These are phyloP conservation scores for Gallirallus australis DNA, from an alignment of 2,797 vertebrate species.

Conservation along the genomic window DNA sequence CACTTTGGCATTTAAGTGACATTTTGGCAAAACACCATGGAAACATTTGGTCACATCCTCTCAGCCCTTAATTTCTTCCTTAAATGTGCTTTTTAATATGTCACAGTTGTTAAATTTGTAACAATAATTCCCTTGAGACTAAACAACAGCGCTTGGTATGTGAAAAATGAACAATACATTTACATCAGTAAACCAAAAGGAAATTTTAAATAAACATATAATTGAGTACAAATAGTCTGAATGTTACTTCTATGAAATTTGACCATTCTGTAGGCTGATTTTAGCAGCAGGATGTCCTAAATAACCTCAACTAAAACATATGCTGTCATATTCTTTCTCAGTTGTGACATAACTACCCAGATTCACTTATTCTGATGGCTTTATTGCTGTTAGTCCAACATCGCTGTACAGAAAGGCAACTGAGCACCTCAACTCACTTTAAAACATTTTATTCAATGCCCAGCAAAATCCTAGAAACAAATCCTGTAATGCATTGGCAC, in stretches of 20 bases:
- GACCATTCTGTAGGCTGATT: slow-evolving; percentile 51
- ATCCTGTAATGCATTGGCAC: not conserved
- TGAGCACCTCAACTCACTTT: not conserved
- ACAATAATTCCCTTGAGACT: slow-evolving; percentile 77
- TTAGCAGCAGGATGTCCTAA: slow-evolving; percentile 58
- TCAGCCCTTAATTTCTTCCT: slow-evolving; percentile 77
- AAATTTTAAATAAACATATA: slow-evolving; percentile 75
- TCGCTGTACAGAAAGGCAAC: not conserved
- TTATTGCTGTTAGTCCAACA: slow-evolving; percentile 24
- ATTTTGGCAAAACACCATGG: slow-evolving; percentile 75
- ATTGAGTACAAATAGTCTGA: slow-evolving; percentile 66
- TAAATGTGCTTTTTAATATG: slow-evolving; percentile 82
- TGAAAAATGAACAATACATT: slow-evolving; percentile 81
- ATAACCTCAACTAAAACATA: slow-evolving; percentile 52
- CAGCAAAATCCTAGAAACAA: slow-evolving; percentile 35
- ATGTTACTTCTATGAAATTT: slow-evolving; percentile 57
- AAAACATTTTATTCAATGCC: not conserved
- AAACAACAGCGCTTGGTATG: slow-evolving; percentile 76
- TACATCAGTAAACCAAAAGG: slow-evolving; percentile 67
- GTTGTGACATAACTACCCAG: slow-evolving; percentile 32
- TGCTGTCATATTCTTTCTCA: slow-evolving; percentile 28
- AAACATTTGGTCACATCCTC: slow-evolving; percentile 80
- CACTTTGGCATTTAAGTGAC: slow-evolving; percentile 71
- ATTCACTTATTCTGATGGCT: slow-evolving; percentile 24
- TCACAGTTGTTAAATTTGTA: slow-evolving; percentile 80